phyloP scores from a whole-genome alignment of 2,797 vertebrate genomes.

The Lagodon rhomboides region DNA sequence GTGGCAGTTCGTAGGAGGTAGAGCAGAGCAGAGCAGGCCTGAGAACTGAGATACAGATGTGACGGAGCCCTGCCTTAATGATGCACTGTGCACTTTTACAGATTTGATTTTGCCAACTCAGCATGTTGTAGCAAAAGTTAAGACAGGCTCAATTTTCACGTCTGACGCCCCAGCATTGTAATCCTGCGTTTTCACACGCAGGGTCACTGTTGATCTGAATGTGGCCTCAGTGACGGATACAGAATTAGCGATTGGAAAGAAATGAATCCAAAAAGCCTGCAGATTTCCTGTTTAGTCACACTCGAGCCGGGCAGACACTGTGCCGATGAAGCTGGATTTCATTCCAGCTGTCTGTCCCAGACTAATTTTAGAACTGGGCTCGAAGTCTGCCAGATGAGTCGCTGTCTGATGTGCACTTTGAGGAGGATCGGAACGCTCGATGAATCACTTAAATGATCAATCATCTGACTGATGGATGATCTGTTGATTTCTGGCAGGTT shows the following conservation, averaged over 20 bases:
- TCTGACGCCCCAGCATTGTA: neutral
- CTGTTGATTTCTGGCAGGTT: neutral
- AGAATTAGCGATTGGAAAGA: too few species aligned
- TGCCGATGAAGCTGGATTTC: too few species aligned
- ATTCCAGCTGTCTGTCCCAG: too few species aligned
- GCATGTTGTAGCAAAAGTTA: too few species aligned
- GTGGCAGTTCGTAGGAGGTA: constrained; percentile 6
- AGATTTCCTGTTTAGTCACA: neutral
- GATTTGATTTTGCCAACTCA: neutral
- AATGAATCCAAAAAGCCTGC: too few species aligned
- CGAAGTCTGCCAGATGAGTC: neutral
- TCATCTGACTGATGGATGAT: neutral
- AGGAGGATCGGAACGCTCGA: neutral
- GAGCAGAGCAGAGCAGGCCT: neutral
- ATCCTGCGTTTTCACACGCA: neutral
- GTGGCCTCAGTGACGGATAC: too few species aligned
- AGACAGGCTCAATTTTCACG: too few species aligned
- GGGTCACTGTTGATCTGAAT: neutral
- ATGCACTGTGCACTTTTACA: neutral
- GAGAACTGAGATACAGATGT: neutral
- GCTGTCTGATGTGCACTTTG: neutral
- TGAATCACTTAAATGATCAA: neutral
- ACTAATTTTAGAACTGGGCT: neutral
- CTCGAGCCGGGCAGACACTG: neutral
- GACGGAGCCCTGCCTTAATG: neutral